These are phyloP conservation scores for Scaptomyza reducta DNA, from an alignment of 2,888 invertebrate species.

Conservation along the genomic window DNA sequence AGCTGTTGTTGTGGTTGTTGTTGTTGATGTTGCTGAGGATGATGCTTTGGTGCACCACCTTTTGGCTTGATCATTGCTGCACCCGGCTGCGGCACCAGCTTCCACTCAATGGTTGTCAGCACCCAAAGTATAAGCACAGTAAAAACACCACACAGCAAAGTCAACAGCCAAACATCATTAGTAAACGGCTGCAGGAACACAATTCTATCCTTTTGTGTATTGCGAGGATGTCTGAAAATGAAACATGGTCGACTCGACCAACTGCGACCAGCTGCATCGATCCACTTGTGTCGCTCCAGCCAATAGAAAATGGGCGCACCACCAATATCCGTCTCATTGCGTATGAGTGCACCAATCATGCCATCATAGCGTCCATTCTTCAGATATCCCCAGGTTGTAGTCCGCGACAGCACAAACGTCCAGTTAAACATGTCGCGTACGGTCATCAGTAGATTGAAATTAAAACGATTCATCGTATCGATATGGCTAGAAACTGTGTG, in stretches of 20 bases:
- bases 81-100: slow-evolving; percentile 54
- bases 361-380: slow-evolving; percentile 87
- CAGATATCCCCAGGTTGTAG: slow-evolving; percentile 88
- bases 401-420: slow-evolving; percentile 83
- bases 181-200: slow-evolving; percentile 88
- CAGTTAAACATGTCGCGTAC: slow-evolving; percentile 88
- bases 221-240: slow-evolving; percentile 89
- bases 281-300: slow-evolving; percentile 86
- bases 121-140: slow-evolving; percentile 78
- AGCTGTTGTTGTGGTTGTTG: background rate
- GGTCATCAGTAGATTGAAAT: slow-evolving; percentile 86
- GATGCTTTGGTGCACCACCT: slow-evolving; percentile 49
- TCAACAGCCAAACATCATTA: slow-evolving; percentile 86
- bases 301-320: slow-evolving; percentile 88
- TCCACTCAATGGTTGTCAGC: slow-evolving; percentile 68
- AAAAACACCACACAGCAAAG: slow-evolving; percentile 82
- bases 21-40: slow-evolving; percentile 2
- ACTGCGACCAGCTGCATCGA: slow-evolving; percentile 83
- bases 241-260: slow-evolving; percentile 86
- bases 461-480: slow-evolving; percentile 88
- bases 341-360: slow-evolving; percentile 87
- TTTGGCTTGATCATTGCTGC: slow-evolving; percentile 67
- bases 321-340: slow-evolving; percentile 87
- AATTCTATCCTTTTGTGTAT: slow-evolving; percentile 86
- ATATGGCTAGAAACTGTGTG: slow-evolving; percentile 85